Base-by-base conservation (phyloP, 2,797 vertebrate species). In the Spinibarbus caldwelli region DNA sequence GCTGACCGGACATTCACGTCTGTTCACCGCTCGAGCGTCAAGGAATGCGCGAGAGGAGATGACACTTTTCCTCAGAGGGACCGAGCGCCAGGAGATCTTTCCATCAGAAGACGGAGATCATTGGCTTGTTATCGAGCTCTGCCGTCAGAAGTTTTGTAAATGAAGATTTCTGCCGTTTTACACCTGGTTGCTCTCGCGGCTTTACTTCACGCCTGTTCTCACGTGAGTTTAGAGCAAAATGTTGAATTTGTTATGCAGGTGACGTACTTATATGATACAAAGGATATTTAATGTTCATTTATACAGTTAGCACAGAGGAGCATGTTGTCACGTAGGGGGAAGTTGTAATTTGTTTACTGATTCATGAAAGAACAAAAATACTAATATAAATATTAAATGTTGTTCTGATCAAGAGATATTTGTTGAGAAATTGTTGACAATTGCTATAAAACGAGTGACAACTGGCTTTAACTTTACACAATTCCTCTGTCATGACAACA, bases 221-320 rank as follows among this genome's bases (percentile, higher is more conserved):
- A 45, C 19, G 88, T 89, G 80, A 89, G 88, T 89, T 52, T 43
- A 49, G 45, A n/a, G n/a, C 67, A 43, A 36, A n/a, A 4, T 76
- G 29, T 5, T 21, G 17, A 72, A 36, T 26, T 31, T 15, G 26
- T 12, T n/a, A 26, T 26, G 21, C 80, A 73, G 49, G 26, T 31
- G 10, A 29, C 38, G 26, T 23, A 34, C n/a, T 34, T 23, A 9
- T 52, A 36, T n/a, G 10, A 38, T 21, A 15, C 47, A 10, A 14
- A 15, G 43, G 14, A 19, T 36, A 41, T 26, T 77, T 36, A 1
- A 31, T 34, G 11, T 47, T 31, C 2, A 15, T 79, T 66, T 47
- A n/a, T 67, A 9, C 1, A 64, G 77, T 64, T 41, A 41, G 7
- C 9, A 73, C 4, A 49, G 26, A 10, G 15, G 43, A 15, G 26